phyloP scores from a whole-genome alignment of 37 sponge, comb jelly and placozoan genomes.

The Crambe crambe region DNA sequence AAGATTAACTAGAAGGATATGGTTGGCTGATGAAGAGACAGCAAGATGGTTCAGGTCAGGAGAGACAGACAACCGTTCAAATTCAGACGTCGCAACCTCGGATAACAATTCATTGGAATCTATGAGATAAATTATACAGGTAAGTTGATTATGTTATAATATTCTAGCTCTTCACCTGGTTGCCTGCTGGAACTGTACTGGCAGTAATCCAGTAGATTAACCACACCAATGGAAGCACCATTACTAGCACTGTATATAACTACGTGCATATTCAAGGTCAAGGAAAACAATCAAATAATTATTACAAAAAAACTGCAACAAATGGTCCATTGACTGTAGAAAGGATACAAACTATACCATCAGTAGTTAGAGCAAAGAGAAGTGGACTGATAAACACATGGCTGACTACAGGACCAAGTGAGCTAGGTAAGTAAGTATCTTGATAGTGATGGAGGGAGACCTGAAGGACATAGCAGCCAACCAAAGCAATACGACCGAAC shows the following conservation, averaged over 20 bases:
- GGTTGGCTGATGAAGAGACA: slow-evolving; percentile 21
- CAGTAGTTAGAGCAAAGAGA: slow-evolving; percentile 25
- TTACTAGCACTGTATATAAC: slow-evolving; percentile 32
- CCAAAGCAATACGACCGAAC: slow-evolving; percentile 25
- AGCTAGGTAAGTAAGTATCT: slow-evolving; percentile 15
- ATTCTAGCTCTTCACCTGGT: slow-evolving; percentile 21
- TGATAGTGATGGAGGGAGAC: slow-evolving; percentile 10
- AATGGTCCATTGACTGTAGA: no score
- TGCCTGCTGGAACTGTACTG: slow-evolving; percentile 16
- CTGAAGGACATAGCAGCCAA: background rate
- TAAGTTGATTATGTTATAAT: background rate
- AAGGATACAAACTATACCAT: slow-evolving; percentile 63
- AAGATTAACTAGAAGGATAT: slow-evolving; percentile 45
- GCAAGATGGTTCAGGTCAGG: slow-evolving; percentile 36
- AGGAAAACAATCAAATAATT: background rate
- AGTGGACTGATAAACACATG: slow-evolving; percentile 23
- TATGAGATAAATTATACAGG: background rate
- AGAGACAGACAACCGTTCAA: slow-evolving; percentile 18
- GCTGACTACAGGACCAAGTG: slow-evolving; percentile 2
- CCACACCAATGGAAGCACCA: slow-evolving; percentile 27
- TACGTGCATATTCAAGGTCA: slow-evolving; percentile 19
- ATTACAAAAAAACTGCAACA: no score
- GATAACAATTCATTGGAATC: slow-evolving; percentile 40
- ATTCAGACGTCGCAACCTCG: background rate
- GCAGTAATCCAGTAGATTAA: slow-evolving; percentile 35